These are phyloP conservation scores for Anguilla megastoma DNA, from an alignment of 2,797 vertebrate genomes.

Conservation along the genomic window DNA sequence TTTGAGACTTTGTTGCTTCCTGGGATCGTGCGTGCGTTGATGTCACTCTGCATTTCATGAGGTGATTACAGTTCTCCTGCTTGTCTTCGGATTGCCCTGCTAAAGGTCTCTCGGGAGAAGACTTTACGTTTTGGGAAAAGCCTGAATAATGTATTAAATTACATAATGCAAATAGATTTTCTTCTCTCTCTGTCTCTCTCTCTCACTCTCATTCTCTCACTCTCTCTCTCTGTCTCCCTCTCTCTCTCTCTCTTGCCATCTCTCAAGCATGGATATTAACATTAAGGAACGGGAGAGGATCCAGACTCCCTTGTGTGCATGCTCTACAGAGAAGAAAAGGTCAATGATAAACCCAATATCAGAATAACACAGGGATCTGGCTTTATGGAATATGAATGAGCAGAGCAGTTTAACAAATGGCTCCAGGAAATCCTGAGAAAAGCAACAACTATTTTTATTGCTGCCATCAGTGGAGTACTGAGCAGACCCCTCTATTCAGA, in stretches of 20 bases:
- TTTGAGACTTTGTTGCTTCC: constrained; percentile 53
- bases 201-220: background rate
- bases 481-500: background rate
- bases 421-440: constrained; percentile 8
- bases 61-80: constrained; percentile 65
- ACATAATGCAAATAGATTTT: constrained; percentile 71
- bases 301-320: constrained; percentile 25
- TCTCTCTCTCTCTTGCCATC: constrained; percentile 17
- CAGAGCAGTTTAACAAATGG: constrained; percentile 11
- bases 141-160: constrained; percentile 78
- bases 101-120: constrained; percentile 68
- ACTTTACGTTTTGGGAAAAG: constrained; percentile 52
- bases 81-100: constrained; percentile 64
- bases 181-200: background rate
- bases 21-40: constrained; percentile 64
- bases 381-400: constrained; percentile 34
- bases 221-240: constrained; percentile 11
- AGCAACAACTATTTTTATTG: background rate
- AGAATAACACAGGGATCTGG: background rate
- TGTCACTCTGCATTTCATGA: constrained; percentile 72
- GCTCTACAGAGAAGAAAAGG: constrained; percentile 53
- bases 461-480: background rate
- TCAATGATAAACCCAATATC: constrained; percentile 58
- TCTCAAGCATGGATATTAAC: constrained; percentile 31
- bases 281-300: constrained; percentile 27